phyloP scores from a whole-genome alignment of 2,888 invertebrate genomes.

The Rotaria socialis region DNA sequence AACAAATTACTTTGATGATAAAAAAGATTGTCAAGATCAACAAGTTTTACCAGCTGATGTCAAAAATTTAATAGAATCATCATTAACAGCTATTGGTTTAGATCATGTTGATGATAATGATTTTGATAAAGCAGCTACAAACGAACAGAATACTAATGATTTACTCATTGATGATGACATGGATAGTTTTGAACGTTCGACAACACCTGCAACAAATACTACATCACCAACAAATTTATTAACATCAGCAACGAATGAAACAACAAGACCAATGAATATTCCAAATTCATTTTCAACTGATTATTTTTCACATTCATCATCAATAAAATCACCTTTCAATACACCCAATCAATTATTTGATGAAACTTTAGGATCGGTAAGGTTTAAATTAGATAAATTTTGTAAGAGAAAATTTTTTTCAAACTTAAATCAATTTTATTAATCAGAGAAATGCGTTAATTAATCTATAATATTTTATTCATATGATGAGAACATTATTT shows the following conservation, averaged over 20 bases:
- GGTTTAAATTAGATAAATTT: neutral
- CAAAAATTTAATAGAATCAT: slow-evolving; percentile 19
- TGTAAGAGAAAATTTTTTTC: too few species aligned
- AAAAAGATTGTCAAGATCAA: neutral
- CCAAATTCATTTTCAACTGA: slow-evolving; percentile 9
- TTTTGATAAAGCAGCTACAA: slow-evolving; percentile 3
- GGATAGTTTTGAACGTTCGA: slow-evolving; percentile 24
- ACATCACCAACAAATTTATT: slow-evolving; percentile 11
- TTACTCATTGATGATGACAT: slow-evolving; percentile 9
- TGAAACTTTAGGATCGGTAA: slow-evolving; percentile 24
- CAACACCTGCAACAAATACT: neutral
- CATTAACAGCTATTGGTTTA: slow-evolving; percentile 9
- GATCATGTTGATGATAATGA: slow-evolving; percentile 28
- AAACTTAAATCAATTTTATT: too few species aligned
- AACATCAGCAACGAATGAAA: neutral
- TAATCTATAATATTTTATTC: too few species aligned
- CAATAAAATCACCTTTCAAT: slow-evolving; percentile 18
- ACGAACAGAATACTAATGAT: neutral
- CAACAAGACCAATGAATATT: slow-evolving; percentile 18
- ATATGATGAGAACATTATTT: too few species aligned
- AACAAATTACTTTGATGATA: neutral
- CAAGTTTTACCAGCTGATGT: neutral
- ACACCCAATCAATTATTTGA: neutral
- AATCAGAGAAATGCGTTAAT: too few species aligned
- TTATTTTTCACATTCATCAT: slow-evolving; percentile 32